Evolutionary conservation across 2,888 invertebrate species (phyloP), one percentile per base, ranked within the genome.

Genomic region (Synergus laeviventris): DNA sequence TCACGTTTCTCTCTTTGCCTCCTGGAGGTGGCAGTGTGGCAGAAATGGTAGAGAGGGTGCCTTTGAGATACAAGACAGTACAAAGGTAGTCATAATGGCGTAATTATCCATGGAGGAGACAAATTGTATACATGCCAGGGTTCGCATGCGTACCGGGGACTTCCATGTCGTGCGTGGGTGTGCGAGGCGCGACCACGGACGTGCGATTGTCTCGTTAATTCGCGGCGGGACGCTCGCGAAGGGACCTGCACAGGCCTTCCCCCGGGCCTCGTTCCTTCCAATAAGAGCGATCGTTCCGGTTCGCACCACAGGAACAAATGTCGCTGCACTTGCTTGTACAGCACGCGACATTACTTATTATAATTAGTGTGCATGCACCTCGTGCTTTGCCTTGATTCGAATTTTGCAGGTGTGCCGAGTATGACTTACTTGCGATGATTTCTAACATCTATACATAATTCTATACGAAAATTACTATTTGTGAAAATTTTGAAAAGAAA

Each of bases 81-180:
- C 76, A 83, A 81, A 82, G 83, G 81, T 77, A 84, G 83, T 82
- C 83, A 87, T 88, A 89, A 88, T 88, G 87, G 86, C 84, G 88
- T 89, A 89, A 89, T 89, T 89, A 89, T 88, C 88, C 86, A 84
- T 82, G 86, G 84, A 88, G 85, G 88, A 88, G 89, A 89, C 89
- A 89, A 89, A 89, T 89, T 88, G 88, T 86, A 83, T 89, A 89
- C 89, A 86, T 84, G 85, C 85, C 83, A 85, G 76, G 77, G 80
- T 83, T 82, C 80, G 76, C 81, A 75, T 85, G 84, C 81, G 56
- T 56, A 21, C 74, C 74, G 75, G 66, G 76, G 76, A 79, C 82
- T 81, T 78, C 84, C 81, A 84, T 80, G 82, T 81, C 77, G 21
- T 77, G 86, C 84, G 86, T 86, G 82, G 86, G 81, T 77, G 86